phyloP scores from a whole-genome alignment of 2,888 invertebrate genomes.

The Euplexia lucipara region DNA sequence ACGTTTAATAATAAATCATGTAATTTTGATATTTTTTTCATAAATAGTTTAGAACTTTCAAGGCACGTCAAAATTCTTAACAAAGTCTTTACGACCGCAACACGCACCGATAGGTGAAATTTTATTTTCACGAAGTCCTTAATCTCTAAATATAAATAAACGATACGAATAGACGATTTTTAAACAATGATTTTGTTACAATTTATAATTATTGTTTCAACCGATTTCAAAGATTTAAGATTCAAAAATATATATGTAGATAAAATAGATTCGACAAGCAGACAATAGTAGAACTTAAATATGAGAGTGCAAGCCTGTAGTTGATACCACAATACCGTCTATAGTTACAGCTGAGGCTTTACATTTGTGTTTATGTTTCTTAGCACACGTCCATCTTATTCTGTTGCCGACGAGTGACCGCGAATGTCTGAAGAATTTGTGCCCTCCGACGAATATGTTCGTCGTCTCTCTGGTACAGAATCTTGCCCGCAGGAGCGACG shows the following conservation, averaged over 20 bases:
- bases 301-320: constrained; percentile 82
- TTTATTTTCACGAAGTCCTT: constrained; percentile 27
- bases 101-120: constrained; percentile 28
- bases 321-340: constrained; percentile 81
- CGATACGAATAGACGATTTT: neutral
- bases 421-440: constrained; percentile 86
- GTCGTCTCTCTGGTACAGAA: constrained; percentile 76
- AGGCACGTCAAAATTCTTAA: constrained; percentile 59
- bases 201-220: neutral
- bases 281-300: constrained; percentile 17
- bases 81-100: constrained; percentile 24
- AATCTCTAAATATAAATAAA: constrained; percentile 25
- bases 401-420: constrained; percentile 83
- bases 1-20: constrained; percentile 17
- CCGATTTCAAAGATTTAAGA: constrained; percentile 21
- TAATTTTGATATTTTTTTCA: constrained; percentile 34
- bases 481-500: constrained; percentile 78
- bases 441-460: constrained; percentile 82
- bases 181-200: constrained; percentile 9
- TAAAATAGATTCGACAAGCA: constrained; percentile 24
- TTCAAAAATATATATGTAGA: constrained; percentile 9
- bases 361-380: constrained; percentile 86
- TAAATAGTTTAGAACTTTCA: constrained; percentile 47
- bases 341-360: constrained; percentile 85
- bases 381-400: constrained; percentile 86